These are phyloP conservation scores for Grus americana DNA, from an alignment of 2,113 vertebrate species.

Conservation along the genomic window DNA sequence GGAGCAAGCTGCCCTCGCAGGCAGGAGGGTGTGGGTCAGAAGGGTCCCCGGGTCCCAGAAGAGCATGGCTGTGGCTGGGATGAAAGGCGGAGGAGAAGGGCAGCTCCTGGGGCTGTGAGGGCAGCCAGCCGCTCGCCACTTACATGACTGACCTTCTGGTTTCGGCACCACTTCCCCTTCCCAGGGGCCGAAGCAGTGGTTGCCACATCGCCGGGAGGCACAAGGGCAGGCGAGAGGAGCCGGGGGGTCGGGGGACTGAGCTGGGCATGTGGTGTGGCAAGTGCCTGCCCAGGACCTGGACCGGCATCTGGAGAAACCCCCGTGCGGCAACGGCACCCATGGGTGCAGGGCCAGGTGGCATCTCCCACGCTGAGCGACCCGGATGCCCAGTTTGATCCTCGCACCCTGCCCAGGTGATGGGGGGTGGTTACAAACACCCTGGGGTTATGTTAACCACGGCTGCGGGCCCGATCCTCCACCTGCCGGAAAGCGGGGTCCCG, in stretches of 20 bases:
- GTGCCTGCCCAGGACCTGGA: fast-evolving
- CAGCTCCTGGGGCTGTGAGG: not conserved
- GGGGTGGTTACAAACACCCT: not conserved
- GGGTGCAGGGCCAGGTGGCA: not conserved
- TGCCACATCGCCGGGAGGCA: not conserved
- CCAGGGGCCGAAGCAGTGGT: not conserved
- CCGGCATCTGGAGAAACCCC: not conserved
- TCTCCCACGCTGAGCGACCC: fast-evolving
- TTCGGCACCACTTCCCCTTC: not conserved
- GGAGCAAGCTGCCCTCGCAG: not conserved
- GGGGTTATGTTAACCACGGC: fast-evolving
- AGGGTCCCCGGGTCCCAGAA: fast-evolving
- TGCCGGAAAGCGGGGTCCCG: fast-evolving
- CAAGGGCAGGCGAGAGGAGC: not conserved
- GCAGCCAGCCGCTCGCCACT: fast-evolving
- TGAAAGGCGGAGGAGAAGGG: not conserved
- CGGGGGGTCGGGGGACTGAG: fast-evolving
- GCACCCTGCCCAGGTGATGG: fast-evolving
- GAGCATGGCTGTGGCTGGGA: not conserved
- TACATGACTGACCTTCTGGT: not conserved
- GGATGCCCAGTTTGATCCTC: fast-evolving
- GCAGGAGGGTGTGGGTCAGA: not conserved
- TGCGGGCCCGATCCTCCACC: fast-evolving
- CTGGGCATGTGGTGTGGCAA: fast-evolving
- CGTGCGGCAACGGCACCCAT: fast-evolving